Conservation (phyloP, 2,797 vertebrate species). For the Pristis pectinata region DNA sequence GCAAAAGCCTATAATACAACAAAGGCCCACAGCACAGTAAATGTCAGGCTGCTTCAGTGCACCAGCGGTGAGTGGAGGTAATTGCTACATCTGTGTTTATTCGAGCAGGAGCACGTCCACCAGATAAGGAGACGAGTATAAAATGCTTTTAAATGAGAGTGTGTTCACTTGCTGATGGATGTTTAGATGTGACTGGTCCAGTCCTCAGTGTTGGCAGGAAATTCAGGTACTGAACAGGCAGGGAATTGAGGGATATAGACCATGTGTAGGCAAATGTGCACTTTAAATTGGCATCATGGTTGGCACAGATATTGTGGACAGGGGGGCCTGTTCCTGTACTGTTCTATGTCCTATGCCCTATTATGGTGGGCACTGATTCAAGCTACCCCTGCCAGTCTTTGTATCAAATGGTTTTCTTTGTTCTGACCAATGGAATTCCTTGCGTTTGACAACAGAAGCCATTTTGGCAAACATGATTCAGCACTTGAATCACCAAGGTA, state of each 20-base stretch:
- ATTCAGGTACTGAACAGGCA: no score
- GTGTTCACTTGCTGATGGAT: neutral
- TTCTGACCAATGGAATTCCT: neutral
- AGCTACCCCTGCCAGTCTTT: neutral
- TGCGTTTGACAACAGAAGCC: neutral
- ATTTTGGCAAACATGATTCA: neutral
- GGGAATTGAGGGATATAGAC: no score
- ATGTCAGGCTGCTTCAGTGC: neutral
- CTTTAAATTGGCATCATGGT: no score
- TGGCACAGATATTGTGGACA: no score
- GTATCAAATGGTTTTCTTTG: neutral
- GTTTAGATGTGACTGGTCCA: neutral
- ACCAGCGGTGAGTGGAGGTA: neutral
- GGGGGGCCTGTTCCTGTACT: no score
- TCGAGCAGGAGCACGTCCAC: neutral
- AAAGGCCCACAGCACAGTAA: neutral
- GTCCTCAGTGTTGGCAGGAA: neutral
- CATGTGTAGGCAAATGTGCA: no score
- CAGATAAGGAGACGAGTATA: neutral
- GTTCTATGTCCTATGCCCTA: no score
- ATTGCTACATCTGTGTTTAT: neutral
- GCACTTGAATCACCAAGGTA: no score
- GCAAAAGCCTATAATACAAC: neutral
- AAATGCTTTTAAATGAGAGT: neutral
- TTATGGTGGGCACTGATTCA: neutral